Base-by-base conservation (phyloP, 2,113 vertebrate genomes). In the Ardeotis arabs region DNA sequence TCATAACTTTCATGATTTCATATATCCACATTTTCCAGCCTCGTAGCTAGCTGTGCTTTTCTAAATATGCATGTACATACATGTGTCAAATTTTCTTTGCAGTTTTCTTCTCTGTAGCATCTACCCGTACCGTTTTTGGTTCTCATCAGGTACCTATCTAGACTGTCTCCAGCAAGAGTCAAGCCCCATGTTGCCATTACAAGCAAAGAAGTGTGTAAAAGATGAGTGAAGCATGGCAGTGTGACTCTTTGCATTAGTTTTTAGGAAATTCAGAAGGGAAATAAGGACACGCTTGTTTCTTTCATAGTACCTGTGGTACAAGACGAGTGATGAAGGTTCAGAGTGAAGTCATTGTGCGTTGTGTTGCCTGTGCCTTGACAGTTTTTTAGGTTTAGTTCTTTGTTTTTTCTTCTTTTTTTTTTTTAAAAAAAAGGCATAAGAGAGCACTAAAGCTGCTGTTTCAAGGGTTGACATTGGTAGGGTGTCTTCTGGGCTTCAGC, bases 141-240 rank as follows among this genome's bases (percentile, higher is more conserved):
- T 44, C 74, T 64, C 20, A 12, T 12, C 12, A 6, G 28, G 28
- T 82, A 23, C 16, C 39, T 18, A 4, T 24, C 35, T 6, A 16
- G 45, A 27, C 22, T 16, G 25, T 7, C 83, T 29, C 41, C 12
- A 27, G 20, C 49, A 41, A 23, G 33, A 74, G 53, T 14, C 60
- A 33, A 58, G 53, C 22, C 72, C 44, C 37, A 52, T 0, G 7
- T 53, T 63, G 29, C 39, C 23, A 2, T 50, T 14, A 8, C 0
- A 1, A 64, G 19, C 25, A 10, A 56, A 63, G 37, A 9, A 29
- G 6, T 4, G 16, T 44, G 31, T 68, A 10, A 53, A 59, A 53
- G 76, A 47, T 0, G 0, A 75, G 52, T 37, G 24, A n/a, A 79
- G 17, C 0, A 0, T 24, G 39, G 10, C 27, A 31, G 25, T 11